A percentile compares a stretch with the other conserved stretches of the same genome.
Evolutionary conservation across 2,113 vertebrate species (phyloP).

Genomic region (Chascanopsetta lugubris): DNA sequence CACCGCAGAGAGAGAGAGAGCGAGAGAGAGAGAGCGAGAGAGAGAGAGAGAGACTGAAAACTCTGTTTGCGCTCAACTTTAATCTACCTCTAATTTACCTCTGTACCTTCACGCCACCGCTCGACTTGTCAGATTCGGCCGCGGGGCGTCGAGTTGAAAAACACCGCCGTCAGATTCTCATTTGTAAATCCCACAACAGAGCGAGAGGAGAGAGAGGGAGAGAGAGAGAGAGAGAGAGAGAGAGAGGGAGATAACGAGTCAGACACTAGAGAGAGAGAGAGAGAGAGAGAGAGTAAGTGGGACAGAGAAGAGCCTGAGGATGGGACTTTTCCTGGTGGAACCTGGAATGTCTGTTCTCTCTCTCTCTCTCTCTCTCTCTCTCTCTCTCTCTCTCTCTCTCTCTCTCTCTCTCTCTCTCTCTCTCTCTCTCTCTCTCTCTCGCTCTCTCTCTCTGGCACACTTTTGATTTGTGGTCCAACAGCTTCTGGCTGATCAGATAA

Average conservation of each 20-base stretch:
- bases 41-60: conserved; percentile 38
- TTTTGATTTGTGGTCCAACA: conserved; percentile 81
- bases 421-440: too few relatives aligned
- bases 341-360: conserved; percentile 74
- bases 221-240: too few relatives aligned
- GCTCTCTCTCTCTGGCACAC: conserved; percentile 65
- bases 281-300: conserved; percentile 76
- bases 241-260: conserved; percentile 63
- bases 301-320: conserved; percentile 69
- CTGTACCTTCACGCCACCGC: conserved; percentile 58
- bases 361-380: too few relatives aligned
- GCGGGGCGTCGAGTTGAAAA: conserved; percentile 44
- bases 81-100: conserved; percentile 60
- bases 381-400: conserved; percentile 19
- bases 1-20: conserved; percentile 28
- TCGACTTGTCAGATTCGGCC: conserved; percentile 63
- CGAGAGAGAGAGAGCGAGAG: too few relatives aligned
- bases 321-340: conserved; percentile 73
- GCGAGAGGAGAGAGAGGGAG: conserved; percentile 55
- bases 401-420: background rate
- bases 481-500: conserved; percentile 86
- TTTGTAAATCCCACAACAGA: conserved; percentile 55
- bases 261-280: conserved; percentile 63
- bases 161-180: conserved; percentile 47
- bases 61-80: conserved; percentile 60